Base-by-base conservation (phyloP, 2,888 invertebrate genomes). In the Diarsia mendica region DNA sequence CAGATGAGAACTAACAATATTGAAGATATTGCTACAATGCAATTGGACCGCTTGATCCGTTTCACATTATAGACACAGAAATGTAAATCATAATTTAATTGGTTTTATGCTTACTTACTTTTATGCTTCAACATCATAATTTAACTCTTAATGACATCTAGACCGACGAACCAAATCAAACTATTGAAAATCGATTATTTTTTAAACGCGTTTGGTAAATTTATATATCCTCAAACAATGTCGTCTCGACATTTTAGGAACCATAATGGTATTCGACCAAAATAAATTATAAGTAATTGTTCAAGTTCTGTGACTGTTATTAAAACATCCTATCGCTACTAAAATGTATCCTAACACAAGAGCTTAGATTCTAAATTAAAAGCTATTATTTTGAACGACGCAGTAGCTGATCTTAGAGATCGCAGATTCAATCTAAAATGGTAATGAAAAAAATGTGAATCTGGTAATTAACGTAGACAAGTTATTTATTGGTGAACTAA, bases 141-240 rank as follows among this genome's bases (percentile, higher is more conserved):
- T 6, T 63, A 58, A 15, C 39, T 61, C 61, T 20, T 20, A 33
- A 61, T 11, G 10, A 66, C 64, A 64, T 60, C 39, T 48, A 74
- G 18, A 64, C 39, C 39, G 48, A 33, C 48, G 44, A 10, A n/a
- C 46, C 23, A 51, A 72, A 72, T 67, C 51, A 18, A 48, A 72
- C 51, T 28, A 58, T 67, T 33, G 66, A 49, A 55, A 67, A 61
- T 67, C 60, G 18, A 67, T 67, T 58, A 64, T 28, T 66, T 53
- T 58, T n/a, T 2, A 44, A 63, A 63, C 63, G n/a, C 2, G 44
- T 63, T 63, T 63, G 15, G n/a, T n/a, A n/a, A 61, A 66, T 44
- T 58, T 10, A 61, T 23, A 44, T 39, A 51, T 23, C 13, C 10
- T 48, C 55, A 9, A 44, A 39, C 18, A 28, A n/a, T 33, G 66